These are phyloP conservation scores for Abrostola tripartita DNA, from an alignment of 2,888 invertebrate genomes.

Conservation along the genomic window DNA sequence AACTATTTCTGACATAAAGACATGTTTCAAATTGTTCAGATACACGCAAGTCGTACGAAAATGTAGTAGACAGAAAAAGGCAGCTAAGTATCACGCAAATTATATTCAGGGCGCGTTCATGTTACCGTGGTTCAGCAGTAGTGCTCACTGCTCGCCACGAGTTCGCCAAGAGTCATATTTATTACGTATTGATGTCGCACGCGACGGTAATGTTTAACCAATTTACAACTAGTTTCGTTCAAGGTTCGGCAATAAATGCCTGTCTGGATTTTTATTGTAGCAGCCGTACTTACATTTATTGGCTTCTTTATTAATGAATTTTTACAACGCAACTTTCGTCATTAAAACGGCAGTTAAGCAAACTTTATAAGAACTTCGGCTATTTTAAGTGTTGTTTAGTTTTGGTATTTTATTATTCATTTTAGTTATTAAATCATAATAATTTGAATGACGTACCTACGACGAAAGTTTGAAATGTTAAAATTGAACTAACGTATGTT, in stretches of 20 bases:
- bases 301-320: constrained; percentile 33
- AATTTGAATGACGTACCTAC: constrained; percentile 6
- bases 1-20: constrained; percentile 27
- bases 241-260: constrained; percentile 55
- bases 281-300: constrained; percentile 39
- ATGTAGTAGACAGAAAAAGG: constrained; percentile 20
- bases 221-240: constrained; percentile 64
- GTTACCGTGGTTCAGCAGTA: constrained; percentile 20
- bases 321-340: constrained; percentile 28
- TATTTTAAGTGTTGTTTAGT: constrained; percentile 16
- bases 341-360: constrained; percentile 28
- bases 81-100: constrained; percentile 38
- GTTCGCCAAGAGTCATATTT: constrained; percentile 61
- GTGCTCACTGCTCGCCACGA: constrained; percentile 28
- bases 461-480: constrained; percentile 8
- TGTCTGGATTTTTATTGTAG: constrained; percentile 44
- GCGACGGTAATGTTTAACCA: constrained; percentile 67
- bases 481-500: constrained; percentile 4
- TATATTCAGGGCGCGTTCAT: constrained; percentile 39
- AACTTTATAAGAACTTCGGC: constrained; percentile 13
- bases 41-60: constrained; percentile 23
- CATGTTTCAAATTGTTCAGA: constrained; percentile 19
- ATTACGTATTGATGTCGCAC: constrained; percentile 66
- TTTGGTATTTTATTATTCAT: constrained; percentile 12
- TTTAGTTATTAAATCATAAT: constrained; percentile 6